Base-by-base conservation (phyloP, 2,797 vertebrate species). In the Onychomys arenicola region DNA sequence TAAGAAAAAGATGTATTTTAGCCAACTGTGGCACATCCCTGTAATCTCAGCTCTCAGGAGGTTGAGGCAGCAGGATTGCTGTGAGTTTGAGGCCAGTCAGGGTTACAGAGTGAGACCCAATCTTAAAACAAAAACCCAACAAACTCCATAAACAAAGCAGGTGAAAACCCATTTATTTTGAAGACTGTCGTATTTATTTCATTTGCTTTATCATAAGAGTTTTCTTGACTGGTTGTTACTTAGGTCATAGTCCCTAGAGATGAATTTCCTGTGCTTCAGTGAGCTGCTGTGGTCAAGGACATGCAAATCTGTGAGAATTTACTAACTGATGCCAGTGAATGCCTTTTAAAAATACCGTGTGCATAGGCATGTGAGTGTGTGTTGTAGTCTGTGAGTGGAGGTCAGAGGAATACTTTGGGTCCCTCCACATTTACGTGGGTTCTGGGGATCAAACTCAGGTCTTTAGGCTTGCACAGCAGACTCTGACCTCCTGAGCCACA, bases 1-100 rank as follows among this genome's bases (percentile, higher is more conserved):
- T 84, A 75, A 85, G 76, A 52, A 89, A 89, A 93, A 93, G 67
- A 25, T 91, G 17, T 75, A 69, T 91, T 96, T 90, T 80, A 73
- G 59, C 40, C 21, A 63, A 61, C 43, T 77, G 27, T 89, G 71
- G 27, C 55, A 34, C 29, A 34, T 59, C 37, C 37, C 84, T 71
- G 67, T 73, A 73, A 57, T 43, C 61, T 65, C 71, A 46, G 55
- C 55, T 46, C 1, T n/a, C 59, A 27, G 65, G 13, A 43, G 11
- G 40, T 78, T 27, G 88, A 89, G 43, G 88, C 32, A 59, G 71
- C 69, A 89, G 57, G 40, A 63, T 65, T 77, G 29, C 71, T 46
- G 29, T 76, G 71, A 59, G 29, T 61, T 76, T 34, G 16, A 59
- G 57, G 13, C 59, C 43, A 78, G 59, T 63, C 12, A 78, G 67